Conservation (phyloP, 2,797 vertebrate genomes). For the Lacerta bilineata region DNA sequence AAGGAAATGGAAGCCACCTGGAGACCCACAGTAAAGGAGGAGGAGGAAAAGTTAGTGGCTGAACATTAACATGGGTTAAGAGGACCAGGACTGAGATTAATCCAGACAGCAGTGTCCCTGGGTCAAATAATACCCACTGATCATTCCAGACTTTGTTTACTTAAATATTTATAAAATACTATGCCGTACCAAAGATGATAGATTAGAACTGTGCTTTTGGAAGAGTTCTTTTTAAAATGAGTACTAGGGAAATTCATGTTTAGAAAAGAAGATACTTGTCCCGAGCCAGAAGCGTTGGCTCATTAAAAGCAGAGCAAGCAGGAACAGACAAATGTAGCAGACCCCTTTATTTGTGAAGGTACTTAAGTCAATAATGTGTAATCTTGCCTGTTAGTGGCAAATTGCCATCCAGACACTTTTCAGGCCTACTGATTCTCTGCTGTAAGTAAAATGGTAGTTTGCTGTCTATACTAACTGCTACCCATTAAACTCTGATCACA, state of each 20-base stretch:
- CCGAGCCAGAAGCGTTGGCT: not conserved
- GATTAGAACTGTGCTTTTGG: not conserved
- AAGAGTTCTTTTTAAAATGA: not conserved
- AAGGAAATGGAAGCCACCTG: conserved; percentile 31
- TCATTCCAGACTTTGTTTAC: not conserved
- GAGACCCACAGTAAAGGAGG: not conserved
- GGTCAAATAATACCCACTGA: not conserved
- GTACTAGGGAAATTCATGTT: not conserved
- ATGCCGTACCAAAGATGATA: not conserved
- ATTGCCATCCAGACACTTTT: not conserved
- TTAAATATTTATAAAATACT: not conserved
- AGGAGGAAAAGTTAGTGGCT: not conserved
- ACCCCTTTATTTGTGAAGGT: conserved; percentile 15
- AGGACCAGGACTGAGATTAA: not conserved
- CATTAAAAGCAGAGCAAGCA: conserved; percentile 34
- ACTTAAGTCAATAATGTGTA: not conserved
- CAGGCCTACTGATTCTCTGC: conserved; percentile 35
- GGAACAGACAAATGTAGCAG: conserved; percentile 16
- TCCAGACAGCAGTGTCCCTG: not conserved
- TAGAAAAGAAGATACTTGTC: not conserved
- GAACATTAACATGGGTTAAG: not conserved
- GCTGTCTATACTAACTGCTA: conserved; percentile 16
- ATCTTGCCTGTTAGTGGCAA: not conserved
- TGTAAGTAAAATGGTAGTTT: conserved; percentile 18
- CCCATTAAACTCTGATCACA: conserved; percentile 37